Percentiles rank a stretch among this genome's conserved stretches.
Conservation (phyloP, 64 coral and sea anemone genomes). For the Acropora tenuis region DNA sequence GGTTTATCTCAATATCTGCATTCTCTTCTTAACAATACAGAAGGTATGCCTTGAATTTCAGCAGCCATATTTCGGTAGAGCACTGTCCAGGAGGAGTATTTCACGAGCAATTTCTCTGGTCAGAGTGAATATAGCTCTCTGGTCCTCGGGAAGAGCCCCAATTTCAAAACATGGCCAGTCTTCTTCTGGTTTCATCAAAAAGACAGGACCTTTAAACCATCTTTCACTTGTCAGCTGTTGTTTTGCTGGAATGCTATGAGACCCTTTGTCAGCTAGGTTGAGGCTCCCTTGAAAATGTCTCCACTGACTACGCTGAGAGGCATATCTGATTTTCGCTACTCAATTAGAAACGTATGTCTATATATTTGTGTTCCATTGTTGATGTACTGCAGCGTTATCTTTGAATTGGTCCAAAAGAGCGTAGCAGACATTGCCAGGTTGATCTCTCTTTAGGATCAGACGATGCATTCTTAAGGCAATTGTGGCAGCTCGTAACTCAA, state of each 20-base stretch:
- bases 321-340: background rate
- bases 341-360: conserved; percentile 63
- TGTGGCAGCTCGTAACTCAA: conserved; percentile 41
- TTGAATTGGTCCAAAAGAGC: conserved; percentile 53
- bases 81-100: conserved; percentile 28
- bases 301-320: too few relatives aligned
- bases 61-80: conserved; percentile 54
- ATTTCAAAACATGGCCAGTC: too few relatives aligned
- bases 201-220: too few relatives aligned
- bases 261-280: too few relatives aligned
- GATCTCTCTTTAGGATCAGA: too few relatives aligned
- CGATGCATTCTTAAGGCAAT: conserved; percentile 39
- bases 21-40: background rate
- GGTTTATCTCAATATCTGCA: background rate
- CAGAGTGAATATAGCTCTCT: too few relatives aligned
- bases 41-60: conserved; percentile 52
- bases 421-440: background rate
- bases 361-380: conserved; percentile 53
- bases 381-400: conserved; percentile 72
- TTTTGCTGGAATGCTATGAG: too few relatives aligned
- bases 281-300: too few relatives aligned
- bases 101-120: background rate
- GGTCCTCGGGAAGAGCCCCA: background rate
- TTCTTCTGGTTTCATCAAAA: too few relatives aligned
- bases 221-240: too few relatives aligned